A percentile compares a stretch with the other conserved stretches of the same genome.
These are phyloP conservation scores for Myiozetetes cayanensis DNA, from an alignment of 2,113 vertebrate genomes.

Conservation along the genomic window DNA sequence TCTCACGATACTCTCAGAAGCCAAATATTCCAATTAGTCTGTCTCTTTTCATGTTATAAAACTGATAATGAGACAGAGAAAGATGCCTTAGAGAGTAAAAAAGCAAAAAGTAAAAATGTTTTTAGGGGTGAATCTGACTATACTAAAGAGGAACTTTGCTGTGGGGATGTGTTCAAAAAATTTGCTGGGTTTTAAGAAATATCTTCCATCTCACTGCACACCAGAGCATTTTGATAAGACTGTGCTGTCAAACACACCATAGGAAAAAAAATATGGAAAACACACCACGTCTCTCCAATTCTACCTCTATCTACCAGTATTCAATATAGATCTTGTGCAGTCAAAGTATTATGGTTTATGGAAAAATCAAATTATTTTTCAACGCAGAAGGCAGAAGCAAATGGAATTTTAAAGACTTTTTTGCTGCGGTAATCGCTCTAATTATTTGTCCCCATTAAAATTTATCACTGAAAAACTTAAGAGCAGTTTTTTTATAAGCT, in stretches of 20 bases:
- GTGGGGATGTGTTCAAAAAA: not conserved
- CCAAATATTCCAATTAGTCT: not conserved
- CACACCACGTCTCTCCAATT: not conserved
- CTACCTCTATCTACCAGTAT: not conserved
- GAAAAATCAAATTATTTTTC: not conserved
- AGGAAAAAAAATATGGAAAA: not conserved
- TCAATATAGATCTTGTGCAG: not conserved
- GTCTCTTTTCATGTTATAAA: not conserved
- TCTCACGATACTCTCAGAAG: not conserved
- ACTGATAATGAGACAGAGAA: not conserved
- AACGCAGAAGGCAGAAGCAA: not conserved
- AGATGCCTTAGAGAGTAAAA: not conserved
- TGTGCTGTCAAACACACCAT: not conserved
- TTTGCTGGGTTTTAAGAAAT: not conserved
- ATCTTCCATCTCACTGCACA: not conserved
- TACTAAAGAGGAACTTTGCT: not conserved
- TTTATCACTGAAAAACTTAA: conserved; percentile 3
- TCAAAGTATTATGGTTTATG: not conserved
- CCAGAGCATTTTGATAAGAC: not conserved
- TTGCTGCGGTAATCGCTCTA: not conserved
- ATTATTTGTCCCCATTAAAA: conserved; percentile 9
- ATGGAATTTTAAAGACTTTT: not conserved
- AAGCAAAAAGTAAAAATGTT: not conserved
- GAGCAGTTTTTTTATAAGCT: not conserved
- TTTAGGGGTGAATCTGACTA: not conserved